phyloP scores from a whole-genome alignment of 2,113 vertebrate species.

The Gavialis gangeticus region DNA sequence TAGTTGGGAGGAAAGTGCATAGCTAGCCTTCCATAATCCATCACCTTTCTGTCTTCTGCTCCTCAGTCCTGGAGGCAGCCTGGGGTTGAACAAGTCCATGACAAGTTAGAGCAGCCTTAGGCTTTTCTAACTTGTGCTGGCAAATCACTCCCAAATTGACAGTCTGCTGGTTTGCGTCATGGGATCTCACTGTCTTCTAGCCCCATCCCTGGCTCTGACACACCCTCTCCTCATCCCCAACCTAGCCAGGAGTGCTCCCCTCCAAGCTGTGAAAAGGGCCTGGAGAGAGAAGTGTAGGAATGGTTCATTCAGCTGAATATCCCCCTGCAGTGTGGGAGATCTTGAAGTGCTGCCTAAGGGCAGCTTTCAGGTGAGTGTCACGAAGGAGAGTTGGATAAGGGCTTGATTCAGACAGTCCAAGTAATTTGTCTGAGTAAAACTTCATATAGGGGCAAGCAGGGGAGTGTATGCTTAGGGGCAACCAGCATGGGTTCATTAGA shows the following conservation, averaged over 20 bases:
- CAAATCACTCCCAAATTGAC: background rate
- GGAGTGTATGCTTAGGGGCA: no score
- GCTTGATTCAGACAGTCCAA: background rate
- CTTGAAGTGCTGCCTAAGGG: background rate
- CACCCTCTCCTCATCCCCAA: no score
- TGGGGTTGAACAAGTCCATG: background rate
- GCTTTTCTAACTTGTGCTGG: background rate
- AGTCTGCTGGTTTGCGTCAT: background rate
- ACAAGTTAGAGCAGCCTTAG: background rate
- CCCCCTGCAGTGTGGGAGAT: no score
- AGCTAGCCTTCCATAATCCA: background rate
- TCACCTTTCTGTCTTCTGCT: background rate
- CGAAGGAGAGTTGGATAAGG: background rate
- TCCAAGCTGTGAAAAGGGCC: background rate
- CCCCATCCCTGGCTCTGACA: accelerated
- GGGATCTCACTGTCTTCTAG: background rate
- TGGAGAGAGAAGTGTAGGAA: no score
- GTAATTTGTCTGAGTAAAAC: background rate
- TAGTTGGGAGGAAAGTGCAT: background rate
- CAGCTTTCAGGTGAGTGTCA: background rate
- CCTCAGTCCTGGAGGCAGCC: background rate
- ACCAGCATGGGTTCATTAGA: no score
- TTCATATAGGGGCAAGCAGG: no score
- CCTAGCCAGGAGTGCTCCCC: background rate
- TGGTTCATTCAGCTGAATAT: no score